Percentiles rank a stretch among this genome's conserved stretches.
These are phyloP conservation scores for Catostylus mosaicus DNA, from an alignment of 30 jellyfish, hydroid and myxozoan species.

Conservation along the genomic window DNA sequence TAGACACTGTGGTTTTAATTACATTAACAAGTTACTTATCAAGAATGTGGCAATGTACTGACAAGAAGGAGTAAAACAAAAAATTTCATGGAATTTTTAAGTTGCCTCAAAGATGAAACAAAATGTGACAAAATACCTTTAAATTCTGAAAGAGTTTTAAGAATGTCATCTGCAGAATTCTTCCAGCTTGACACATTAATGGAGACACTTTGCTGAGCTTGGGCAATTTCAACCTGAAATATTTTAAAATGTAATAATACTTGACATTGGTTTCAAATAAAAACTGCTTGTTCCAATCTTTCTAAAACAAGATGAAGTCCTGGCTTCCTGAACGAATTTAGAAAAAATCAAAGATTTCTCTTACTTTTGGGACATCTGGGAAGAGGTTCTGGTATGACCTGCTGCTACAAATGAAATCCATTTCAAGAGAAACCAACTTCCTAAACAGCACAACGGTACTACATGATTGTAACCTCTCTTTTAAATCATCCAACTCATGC, in stretches of 20 bases:
- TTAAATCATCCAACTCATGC: neutral
- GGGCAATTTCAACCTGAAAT: conserved; percentile 14
- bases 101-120: no score
- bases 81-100: no score
- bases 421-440: neutral
- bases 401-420: conserved; percentile 14
- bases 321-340: no score
- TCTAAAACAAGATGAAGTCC: no score
- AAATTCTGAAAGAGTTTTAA: neutral
- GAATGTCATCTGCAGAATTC: neutral
- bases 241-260: no score
- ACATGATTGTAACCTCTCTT: neutral
- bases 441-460: conserved; percentile 12
- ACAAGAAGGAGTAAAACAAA: no score
- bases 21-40: no score
- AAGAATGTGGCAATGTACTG: no score
- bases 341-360: no score
- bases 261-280: no score
- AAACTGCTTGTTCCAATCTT: no score
- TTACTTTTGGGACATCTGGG: conserved; percentile 4
- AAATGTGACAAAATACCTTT: conserved; percentile 1
- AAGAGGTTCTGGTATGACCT: conserved; percentile 6
- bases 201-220: neutral
- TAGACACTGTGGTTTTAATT: no score
- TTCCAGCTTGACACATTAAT: conserved; percentile 10